Evolutionary conservation across 2,888 invertebrate genomes (phyloP).

Genomic region (Creontiades dilutus): DNA sequence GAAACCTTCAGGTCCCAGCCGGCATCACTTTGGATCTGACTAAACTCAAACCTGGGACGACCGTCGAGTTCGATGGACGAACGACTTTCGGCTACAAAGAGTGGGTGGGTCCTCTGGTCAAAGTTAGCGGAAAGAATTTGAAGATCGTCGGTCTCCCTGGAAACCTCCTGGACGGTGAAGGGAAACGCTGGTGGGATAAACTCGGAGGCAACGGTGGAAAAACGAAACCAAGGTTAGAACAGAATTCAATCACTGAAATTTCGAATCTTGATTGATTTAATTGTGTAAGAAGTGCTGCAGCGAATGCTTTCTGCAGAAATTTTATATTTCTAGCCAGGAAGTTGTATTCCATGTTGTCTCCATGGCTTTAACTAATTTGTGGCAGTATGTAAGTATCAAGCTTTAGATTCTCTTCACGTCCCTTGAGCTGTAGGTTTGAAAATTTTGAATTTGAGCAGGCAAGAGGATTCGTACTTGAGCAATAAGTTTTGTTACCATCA

Average conservation of each 20-base stretch:
- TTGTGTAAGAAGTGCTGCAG: too few relatives aligned
- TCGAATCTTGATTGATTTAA: background rate
- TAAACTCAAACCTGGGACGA: background rate
- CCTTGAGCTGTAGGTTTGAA: too few relatives aligned
- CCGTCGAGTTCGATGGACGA: conserved; percentile 9
- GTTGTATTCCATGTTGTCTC: too few relatives aligned
- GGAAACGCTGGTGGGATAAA: conserved; percentile 55
- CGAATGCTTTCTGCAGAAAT: too few relatives aligned
- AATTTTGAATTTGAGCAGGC: too few relatives aligned
- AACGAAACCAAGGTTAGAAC: conserved; percentile 25
- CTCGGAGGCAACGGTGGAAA: conserved; percentile 51
- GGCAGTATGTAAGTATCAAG: too few relatives aligned
- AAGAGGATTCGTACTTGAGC: too few relatives aligned
- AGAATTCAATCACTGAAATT: background rate
- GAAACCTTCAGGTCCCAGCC: conserved; percentile 38
- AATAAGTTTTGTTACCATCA: too few relatives aligned
- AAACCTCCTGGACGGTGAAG: conserved; percentile 43
- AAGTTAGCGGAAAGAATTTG: conserved; percentile 44
- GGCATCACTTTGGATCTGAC: conserved; percentile 53
- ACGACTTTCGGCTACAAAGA: conserved; percentile 57
- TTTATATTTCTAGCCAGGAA: too few relatives aligned
- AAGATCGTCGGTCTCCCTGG: conserved; percentile 26
- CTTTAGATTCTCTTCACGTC: too few relatives aligned
- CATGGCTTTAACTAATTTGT: too few relatives aligned
- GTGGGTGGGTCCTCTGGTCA: conserved; percentile 42